Conservation (phyloP, 2,113 vertebrate species). For the Ageneiosus marmoratus region DNA sequence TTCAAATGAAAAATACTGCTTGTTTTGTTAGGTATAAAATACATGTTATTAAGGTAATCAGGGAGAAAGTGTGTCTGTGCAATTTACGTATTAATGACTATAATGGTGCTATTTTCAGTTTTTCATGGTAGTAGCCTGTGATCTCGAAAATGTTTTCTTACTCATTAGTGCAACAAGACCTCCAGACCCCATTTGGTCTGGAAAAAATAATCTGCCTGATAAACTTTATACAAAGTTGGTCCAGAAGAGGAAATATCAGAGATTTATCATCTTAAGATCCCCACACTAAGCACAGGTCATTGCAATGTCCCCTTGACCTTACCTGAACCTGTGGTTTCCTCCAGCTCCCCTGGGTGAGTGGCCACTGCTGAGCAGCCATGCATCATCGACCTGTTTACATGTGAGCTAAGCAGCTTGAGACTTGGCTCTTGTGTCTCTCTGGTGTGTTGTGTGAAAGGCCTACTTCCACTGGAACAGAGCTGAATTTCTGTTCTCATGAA, state of each 20-base stretch:
- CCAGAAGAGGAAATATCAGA: neutral
- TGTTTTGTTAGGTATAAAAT: conserved; percentile 13
- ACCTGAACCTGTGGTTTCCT: conserved; percentile 57
- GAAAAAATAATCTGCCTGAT: neutral
- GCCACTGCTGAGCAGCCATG: conserved; percentile 52
- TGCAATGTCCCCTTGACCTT: conserved; percentile 62
- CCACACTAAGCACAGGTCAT: conserved; percentile 41
- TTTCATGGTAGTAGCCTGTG: neutral
- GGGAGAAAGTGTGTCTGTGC: conserved; percentile 45
- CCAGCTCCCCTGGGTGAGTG: conserved; percentile 50
- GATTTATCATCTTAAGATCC: conserved; percentile 20
- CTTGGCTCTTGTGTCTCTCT: conserved; percentile 54
- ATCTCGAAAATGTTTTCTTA: neutral
- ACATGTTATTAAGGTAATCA: conserved; percentile 40
- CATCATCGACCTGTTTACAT: conserved; percentile 64
- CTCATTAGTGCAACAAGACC: neutral
- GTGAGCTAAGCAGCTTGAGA: conserved; percentile 45
- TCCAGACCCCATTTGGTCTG: neutral
- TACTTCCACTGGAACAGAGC: conserved; percentile 53
- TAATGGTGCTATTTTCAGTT: neutral
- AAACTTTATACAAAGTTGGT: neutral
- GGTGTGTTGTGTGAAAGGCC: conserved; percentile 57
- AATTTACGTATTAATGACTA: conserved; percentile 1
- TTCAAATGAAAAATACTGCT: neutral
- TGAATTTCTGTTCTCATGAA: conserved; percentile 59